Conservation (phyloP, 2,113 vertebrate genomes). For the Nothobranchius furzeri region DNA sequence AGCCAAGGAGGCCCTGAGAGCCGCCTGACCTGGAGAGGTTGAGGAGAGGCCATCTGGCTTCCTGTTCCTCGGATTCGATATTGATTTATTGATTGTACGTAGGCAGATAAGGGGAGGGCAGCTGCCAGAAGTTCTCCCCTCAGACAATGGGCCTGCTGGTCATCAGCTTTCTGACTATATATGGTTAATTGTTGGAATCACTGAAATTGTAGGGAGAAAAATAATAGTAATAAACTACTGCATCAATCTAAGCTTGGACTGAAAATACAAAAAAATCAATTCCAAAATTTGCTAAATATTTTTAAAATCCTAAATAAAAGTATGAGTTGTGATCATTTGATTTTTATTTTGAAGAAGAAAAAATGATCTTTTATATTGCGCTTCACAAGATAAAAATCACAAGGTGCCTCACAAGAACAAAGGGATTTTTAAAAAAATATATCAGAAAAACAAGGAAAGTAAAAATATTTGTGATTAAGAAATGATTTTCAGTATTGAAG, state of each 20-base stretch:
- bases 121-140: constrained; percentile 69
- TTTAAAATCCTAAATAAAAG: too few species aligned
- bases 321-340: too few species aligned
- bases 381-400: too few species aligned
- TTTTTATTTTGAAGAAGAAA: not conserved
- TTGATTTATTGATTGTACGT: constrained; percentile 83
- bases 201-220: not conserved
- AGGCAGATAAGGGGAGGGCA: constrained; percentile 75
- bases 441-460: too few species aligned
- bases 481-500: not conserved
- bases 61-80: constrained; percentile 80
- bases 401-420: too few species aligned
- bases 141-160: constrained; percentile 64
- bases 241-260: not conserved
- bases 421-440: too few species aligned
- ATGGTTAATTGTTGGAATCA: constrained; percentile 24
- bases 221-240: too few species aligned
- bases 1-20: constrained; percentile 74
- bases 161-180: constrained; percentile 54
- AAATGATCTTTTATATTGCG: too few species aligned
- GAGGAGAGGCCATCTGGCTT: constrained; percentile 81
- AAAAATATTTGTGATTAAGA: too few species aligned
- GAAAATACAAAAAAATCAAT: not conserved
- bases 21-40: constrained; percentile 49
- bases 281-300: not conserved